Conservation (phyloP, 2,113 vertebrate species). For the Mobula hypostoma region DNA sequence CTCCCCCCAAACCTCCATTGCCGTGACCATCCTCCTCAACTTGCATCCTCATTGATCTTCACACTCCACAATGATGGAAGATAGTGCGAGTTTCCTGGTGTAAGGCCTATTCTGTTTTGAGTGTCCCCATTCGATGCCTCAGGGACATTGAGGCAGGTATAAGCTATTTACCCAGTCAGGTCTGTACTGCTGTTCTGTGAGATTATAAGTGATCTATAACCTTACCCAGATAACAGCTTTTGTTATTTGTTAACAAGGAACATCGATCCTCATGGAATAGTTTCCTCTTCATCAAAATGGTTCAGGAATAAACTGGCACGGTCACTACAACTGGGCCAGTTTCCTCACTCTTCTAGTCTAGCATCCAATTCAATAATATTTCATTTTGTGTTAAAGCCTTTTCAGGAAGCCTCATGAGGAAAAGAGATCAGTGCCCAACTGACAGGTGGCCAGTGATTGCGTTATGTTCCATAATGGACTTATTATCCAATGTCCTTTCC, state of each 20-base stretch:
- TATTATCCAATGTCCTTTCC: not conserved
- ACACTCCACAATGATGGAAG: too few relatives aligned
- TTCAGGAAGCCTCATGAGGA: not conserved
- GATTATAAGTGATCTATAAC: too few relatives aligned
- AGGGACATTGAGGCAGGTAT: too few relatives aligned
- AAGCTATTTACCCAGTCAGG: too few relatives aligned
- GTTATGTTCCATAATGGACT: not conserved
- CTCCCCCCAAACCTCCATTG: too few relatives aligned
- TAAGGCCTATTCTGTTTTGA: too few relatives aligned
- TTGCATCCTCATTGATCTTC: too few relatives aligned
- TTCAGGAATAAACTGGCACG: not conserved
- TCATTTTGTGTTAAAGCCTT: not conserved
- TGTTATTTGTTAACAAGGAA: not conserved
- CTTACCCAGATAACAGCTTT: not conserved
- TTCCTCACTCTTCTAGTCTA: not conserved
- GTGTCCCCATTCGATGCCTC: too few relatives aligned
- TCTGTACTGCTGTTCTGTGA: too few relatives aligned
- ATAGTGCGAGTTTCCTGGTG: too few relatives aligned
- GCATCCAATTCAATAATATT: not conserved
- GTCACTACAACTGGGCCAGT: not conserved
- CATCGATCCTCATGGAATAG: not conserved
- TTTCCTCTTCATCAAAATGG: not conserved
- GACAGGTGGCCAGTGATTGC: not conserved
- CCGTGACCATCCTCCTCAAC: too few relatives aligned
- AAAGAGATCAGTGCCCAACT: not conserved